Conservation (phyloP, 2,113 vertebrate species). For the Syngnathus scovelli region DNA sequence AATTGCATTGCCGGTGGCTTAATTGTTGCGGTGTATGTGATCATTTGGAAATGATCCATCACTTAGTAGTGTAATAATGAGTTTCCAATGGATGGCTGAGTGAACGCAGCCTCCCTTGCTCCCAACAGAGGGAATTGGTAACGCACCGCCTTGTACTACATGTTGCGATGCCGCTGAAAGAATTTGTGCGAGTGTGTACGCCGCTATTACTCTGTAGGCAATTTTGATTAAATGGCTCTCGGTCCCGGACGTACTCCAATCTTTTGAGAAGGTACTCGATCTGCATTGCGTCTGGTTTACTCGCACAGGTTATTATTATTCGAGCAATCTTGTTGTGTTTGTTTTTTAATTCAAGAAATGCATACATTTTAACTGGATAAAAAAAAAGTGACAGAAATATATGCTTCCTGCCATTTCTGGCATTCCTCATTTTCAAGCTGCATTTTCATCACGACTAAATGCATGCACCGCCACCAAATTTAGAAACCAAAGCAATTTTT, state of each 20-base stretch:
- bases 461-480: slow-evolving; percentile 18
- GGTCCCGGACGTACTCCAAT: slow-evolving; percentile 33
- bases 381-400: slow-evolving; percentile 4
- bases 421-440: neutral
- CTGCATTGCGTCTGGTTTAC: slow-evolving; percentile 24
- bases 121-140: slow-evolving; percentile 56
- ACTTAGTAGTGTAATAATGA: slow-evolving; percentile 70
- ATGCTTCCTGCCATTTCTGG: slow-evolving; percentile 4
- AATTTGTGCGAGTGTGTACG: slow-evolving; percentile 22
- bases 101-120: slow-evolving; percentile 39
- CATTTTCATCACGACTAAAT: slow-evolving; percentile 10
- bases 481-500: slow-evolving; percentile 37
- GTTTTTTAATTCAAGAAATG: no score
- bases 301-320: slow-evolving; percentile 7
- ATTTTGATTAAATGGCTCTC: slow-evolving; percentile 45
- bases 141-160: slow-evolving; percentile 37
- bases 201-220: slow-evolving; percentile 26
- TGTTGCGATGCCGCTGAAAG: slow-evolving; percentile 32
- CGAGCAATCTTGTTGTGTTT: no score
- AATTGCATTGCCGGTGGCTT: slow-evolving; percentile 69
- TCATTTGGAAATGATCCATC: slow-evolving; percentile 74
- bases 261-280: slow-evolving; percentile 36
- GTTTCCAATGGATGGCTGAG: slow-evolving; percentile 64
- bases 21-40: slow-evolving; percentile 70
- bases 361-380: no score